phyloP scores from a whole-genome alignment of 2,113 vertebrate genomes.

The Phodopus roborovskii region DNA sequence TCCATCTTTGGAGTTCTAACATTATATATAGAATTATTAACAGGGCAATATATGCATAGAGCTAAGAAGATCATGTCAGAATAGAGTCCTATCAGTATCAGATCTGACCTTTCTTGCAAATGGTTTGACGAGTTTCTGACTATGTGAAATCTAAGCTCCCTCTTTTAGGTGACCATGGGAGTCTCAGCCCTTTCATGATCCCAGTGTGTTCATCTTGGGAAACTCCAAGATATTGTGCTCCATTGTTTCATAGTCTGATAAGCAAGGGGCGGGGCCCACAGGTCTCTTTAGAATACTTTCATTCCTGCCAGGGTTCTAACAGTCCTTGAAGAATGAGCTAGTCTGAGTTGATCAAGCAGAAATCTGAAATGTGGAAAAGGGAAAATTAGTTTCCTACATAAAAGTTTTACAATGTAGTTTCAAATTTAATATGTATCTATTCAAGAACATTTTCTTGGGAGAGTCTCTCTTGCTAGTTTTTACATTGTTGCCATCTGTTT shows the following conservation, averaged over 20 bases:
- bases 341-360: neutral
- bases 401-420: neutral
- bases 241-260: neutral
- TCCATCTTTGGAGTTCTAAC: neutral
- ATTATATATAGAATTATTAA: too few relatives aligned
- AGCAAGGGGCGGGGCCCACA: too few relatives aligned
- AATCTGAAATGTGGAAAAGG: neutral
- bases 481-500: neutral
- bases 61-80: neutral
- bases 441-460: neutral
- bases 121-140: neutral
- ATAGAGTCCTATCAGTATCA: too few relatives aligned
- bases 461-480: neutral
- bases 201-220: neutral
- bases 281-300: neutral
- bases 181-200: neutral
- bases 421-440: neutral
- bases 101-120: neutral
- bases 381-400: neutral
- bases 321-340: neutral
- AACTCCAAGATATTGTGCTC: too few relatives aligned
- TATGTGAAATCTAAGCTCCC: neutral
- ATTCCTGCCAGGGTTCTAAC: rapidly evolving
- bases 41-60: neutral
- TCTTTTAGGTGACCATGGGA: too few relatives aligned